These are phyloP conservation scores for Seriola aureovittata DNA, from an alignment of 2,113 vertebrate genomes.

Conservation along the genomic window DNA sequence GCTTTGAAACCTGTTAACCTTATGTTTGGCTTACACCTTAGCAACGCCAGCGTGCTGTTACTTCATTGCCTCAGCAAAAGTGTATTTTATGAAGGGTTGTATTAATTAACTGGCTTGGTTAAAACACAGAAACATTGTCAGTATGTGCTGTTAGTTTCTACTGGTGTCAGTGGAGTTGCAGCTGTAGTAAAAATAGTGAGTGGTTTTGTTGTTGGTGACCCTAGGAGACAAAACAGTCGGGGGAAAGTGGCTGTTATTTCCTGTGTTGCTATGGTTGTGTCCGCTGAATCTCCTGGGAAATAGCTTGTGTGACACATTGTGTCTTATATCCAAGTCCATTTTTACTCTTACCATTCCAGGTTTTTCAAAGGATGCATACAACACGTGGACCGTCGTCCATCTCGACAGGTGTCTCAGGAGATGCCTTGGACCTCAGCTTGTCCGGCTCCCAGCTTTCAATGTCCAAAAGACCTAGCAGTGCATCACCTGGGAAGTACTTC, in stretches of 20 bases:
- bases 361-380: constrained; percentile 86
- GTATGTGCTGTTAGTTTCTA: background rate
- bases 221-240: constrained; percentile 32
- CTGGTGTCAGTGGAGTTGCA: too few species aligned
- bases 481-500: constrained; percentile 82
- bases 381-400: constrained; percentile 82
- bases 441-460: constrained; percentile 86
- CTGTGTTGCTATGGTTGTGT: constrained; percentile 23
- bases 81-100: background rate
- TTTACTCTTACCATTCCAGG: constrained; percentile 16
- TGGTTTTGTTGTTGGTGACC: constrained; percentile 54
- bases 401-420: constrained; percentile 58
- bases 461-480: constrained; percentile 87
- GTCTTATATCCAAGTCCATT: background rate
- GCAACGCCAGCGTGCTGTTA: background rate
- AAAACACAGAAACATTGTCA: too few species aligned
- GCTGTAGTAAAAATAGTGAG: background rate
- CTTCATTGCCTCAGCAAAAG: too few species aligned
- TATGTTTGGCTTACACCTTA: background rate
- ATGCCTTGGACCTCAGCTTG: constrained; percentile 85
- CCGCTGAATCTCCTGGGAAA: background rate
- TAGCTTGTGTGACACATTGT: background rate
- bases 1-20: background rate
- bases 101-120: background rate
- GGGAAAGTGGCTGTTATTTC: constrained; percentile 25